Percentiles rank a stretch among this genome's conserved stretches.
These are phyloP conservation scores for Lepidurus couesii DNA, from an alignment of 1,140 invertebrate genomes.

Conservation along the genomic window DNA sequence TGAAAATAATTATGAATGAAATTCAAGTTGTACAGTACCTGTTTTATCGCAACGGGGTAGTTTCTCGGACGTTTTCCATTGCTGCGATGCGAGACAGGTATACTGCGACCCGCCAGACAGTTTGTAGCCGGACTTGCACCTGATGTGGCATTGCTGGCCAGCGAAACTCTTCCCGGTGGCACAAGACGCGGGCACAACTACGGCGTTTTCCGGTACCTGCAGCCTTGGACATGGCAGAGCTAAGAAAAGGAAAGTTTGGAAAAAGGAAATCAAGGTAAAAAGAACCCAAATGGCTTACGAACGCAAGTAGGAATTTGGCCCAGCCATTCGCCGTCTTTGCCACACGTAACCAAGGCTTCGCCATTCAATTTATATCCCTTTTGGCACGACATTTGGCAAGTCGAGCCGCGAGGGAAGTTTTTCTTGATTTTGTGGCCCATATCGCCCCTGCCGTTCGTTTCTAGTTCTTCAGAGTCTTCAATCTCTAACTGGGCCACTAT, in stretches of 20 bases:
- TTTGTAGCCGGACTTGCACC: conserved; percentile 38
- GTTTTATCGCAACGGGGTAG: conserved; percentile 34
- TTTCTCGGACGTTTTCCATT: conserved; percentile 38
- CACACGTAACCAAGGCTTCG: conserved; percentile 25
- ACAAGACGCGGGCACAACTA: conserved; percentile 47
- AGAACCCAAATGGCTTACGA: conserved; percentile 27
- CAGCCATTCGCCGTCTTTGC: conserved; percentile 20
- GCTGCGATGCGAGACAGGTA: conserved; percentile 35
- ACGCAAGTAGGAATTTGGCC: conserved; percentile 33
- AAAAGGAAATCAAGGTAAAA: background rate
- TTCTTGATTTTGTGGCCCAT: conserved; percentile 25
- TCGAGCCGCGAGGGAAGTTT: conserved; percentile 45
- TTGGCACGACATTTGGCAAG: conserved; percentile 54
- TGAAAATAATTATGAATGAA: conserved; percentile 5
- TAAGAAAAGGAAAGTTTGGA: background rate
- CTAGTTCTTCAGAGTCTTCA: conserved; percentile 26
- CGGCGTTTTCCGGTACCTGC: conserved; percentile 44
- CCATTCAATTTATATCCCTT: conserved; percentile 47
- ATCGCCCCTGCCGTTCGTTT: conserved; percentile 31
- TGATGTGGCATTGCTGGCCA: conserved; percentile 46
- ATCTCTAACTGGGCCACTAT: background rate
- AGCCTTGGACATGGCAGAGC: conserved; percentile 44
- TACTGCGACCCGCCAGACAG: conserved; percentile 24
- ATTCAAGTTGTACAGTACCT: conserved; percentile 12
- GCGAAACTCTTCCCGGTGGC: conserved; percentile 43